Base-by-base conservation (phyloP, 2,797 vertebrate species). In the Periophthalmus magnuspinnatus region DNA sequence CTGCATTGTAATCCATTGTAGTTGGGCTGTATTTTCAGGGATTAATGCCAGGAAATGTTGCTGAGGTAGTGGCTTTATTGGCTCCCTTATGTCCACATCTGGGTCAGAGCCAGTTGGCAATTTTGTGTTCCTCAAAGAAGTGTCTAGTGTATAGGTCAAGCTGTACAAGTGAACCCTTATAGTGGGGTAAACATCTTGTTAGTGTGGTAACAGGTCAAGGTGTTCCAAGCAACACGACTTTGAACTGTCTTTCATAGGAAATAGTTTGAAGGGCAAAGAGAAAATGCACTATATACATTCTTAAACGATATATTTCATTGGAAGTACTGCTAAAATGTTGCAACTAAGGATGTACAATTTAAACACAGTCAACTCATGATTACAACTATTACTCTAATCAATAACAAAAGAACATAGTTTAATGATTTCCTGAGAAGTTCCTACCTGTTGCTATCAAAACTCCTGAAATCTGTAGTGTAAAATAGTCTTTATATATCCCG, bases 31-130 rank as follows among this genome's bases (percentile, higher is more conserved):
- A 45, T 45, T 64, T 65, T 69, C 57, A 68, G 68, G 71, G 80
- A 81, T 80, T 79, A 79, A 78, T 82, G 81, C 74, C 77, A 79
- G 1, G 62, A 24, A 64, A 84, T 68, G 74, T 78, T 90, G 83
- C 81, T 85, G 88, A 90, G 68, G 2, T 0, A 45, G 76, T 69
- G 59, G 21, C n/a, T 76, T 75, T 70, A 72, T 78, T 58, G 75
- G 67, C 72, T 74, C 67, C 63, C 68, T 77, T 70, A 82, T 77
- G 71, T 76, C 75, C 72, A 67, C 70, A 80, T 82, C 80, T 87
- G 76, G 71, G 71, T 24, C 66, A 64, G 58, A 74, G 82, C 76
- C 79, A 79, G 62, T 38, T 54, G 68, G 60, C 60, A 77, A 72
- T 70, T 68, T 58, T 77, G 34, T 70, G 33, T 60, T 74, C 48